Evolutionary conservation across 2,113 vertebrate genomes (phyloP).

Genomic region (Xenopus borealis): DNA sequence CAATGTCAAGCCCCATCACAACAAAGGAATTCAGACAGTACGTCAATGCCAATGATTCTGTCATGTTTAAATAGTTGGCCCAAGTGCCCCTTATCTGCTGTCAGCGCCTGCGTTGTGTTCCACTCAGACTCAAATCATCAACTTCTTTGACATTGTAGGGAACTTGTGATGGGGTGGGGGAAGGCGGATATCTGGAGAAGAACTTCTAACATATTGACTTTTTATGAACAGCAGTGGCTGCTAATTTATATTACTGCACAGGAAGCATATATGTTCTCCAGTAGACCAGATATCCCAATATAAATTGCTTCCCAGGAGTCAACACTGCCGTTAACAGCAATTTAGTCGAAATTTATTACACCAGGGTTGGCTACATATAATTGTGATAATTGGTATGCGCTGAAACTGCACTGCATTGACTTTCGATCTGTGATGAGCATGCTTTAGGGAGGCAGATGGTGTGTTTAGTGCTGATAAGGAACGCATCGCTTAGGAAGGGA

Average conservation of each 20-base stretch:
- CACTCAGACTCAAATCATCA: background rate
- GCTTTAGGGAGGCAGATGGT: slow-evolving; percentile 1
- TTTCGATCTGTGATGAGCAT: background rate
- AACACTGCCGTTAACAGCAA: background rate
- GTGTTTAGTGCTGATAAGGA: slow-evolving; percentile 4
- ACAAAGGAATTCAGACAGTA: no score
- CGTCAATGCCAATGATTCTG: no score
- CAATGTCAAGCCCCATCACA: background rate
- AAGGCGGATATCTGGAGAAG: background rate
- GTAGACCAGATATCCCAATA: background rate
- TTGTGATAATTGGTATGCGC: slow-evolving; percentile 7
- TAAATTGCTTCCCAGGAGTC: background rate
- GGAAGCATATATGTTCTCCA: background rate
- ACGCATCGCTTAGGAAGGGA: background rate
- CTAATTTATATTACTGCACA: slow-evolving; percentile 1
- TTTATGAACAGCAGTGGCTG: background rate
- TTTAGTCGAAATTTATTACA: background rate
- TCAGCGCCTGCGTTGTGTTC: no score
- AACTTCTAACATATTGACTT: background rate
- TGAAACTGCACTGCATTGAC: slow-evolving; percentile 1
- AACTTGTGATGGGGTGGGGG: background rate
- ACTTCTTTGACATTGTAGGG: background rate
- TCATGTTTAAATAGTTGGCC: background rate
- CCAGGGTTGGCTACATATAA: background rate
- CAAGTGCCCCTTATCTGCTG: background rate